These are phyloP conservation scores for Leptatherina wallacei DNA, from an alignment of 2,797 vertebrate genomes.

Conservation along the genomic window DNA sequence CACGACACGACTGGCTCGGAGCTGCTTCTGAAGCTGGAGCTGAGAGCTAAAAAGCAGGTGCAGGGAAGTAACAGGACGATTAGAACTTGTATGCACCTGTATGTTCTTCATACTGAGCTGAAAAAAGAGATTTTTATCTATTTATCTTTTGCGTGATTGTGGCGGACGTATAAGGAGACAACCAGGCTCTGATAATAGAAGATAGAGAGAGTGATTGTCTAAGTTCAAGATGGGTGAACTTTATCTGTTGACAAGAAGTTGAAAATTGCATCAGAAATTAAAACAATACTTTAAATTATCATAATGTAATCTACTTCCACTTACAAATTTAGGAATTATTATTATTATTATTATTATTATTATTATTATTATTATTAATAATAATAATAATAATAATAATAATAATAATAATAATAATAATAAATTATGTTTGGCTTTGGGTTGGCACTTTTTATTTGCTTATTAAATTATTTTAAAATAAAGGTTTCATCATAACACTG, in stretches of 20 bases:
- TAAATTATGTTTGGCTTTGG: too few species aligned
- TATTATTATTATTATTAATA: too few species aligned
- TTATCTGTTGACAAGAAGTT: background rate
- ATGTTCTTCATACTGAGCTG: constrained; percentile 17
- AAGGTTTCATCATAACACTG: too few species aligned
- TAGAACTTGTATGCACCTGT: constrained; percentile 31
- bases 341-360: too few species aligned
- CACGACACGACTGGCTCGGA: constrained; percentile 48
- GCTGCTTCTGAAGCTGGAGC: constrained; percentile 59
- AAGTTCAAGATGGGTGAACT: background rate
- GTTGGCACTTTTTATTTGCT: too few species aligned
- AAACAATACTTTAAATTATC: background rate
- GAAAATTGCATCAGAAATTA: background rate
- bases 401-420: constrained; percentile 23
- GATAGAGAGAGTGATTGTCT: background rate
- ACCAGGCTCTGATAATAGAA: background rate
- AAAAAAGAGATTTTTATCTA: background rate
- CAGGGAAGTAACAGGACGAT: constrained; percentile 11
- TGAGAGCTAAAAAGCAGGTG: constrained; percentile 28
- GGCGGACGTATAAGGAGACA: constrained; percentile 1
- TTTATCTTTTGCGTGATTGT: background rate
- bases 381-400: background rate
- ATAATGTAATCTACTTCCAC: too few species aligned
- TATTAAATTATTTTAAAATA: too few species aligned
- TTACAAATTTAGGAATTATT: too few species aligned